Base-by-base conservation (phyloP, 1,140 invertebrate species). In the Thaumatotibia leucotreta region DNA sequence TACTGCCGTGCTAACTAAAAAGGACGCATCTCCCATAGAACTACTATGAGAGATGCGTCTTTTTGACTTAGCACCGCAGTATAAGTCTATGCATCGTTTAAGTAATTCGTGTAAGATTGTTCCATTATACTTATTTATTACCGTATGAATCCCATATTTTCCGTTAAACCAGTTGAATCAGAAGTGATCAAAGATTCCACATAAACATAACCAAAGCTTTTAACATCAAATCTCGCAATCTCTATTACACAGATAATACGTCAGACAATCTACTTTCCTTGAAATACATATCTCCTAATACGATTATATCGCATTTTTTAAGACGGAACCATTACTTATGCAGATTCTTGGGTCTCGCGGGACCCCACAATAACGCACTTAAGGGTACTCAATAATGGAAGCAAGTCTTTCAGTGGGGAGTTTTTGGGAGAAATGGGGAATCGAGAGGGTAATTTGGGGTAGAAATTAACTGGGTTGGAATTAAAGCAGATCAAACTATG, bases 321-420 rank as follows among this genome's bases (percentile, higher is more conserved):
- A 72, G 69, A 67, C 67, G 63, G 73, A 23, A 54, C 33, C 65
- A 31, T 14, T 23, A 66, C 61, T 76, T 70, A 69, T 69, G 65
- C 72, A 81, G 77, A 83, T 79, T 73, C 78, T 70, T 63, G 64
- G 62, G 61, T 50, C 11, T 80, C 74, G 72, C 0, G 24, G 75
- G 75, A 78, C 76, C 68, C 58, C 32, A 84, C 80, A 87, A 87
- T 87, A 87, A 83, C 70, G 83, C 83, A 87, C 80, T 87, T 87
- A 83, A 80, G 67, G 58, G 33, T 64, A 3, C 20, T 87, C 83
- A 87, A 87, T 87, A 75, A 87, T 83, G 77, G 63, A 85, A 77
- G 54, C 63, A 63, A 63, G 69, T 72, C 73, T 74, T 72, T 65
- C 29, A 45, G 17, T 45, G 39, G 39, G 39, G n/a, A 20, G 14